These are phyloP conservation scores for Cactoblastis cactorum DNA, from an alignment of 2,888 invertebrate species.

Conservation along the genomic window DNA sequence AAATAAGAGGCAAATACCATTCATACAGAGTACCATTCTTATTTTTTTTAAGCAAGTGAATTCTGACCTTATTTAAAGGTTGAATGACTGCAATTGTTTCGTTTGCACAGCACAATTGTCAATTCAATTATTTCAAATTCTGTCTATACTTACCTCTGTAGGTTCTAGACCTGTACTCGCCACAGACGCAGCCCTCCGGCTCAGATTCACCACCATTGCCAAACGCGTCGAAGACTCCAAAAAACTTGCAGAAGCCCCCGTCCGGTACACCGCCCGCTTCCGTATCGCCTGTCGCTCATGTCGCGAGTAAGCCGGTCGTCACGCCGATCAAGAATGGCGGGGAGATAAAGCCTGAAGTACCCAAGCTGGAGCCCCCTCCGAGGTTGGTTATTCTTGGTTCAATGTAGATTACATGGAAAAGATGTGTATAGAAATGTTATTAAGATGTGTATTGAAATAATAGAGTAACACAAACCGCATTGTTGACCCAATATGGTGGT, in stretches of 20 bases:
- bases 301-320: constrained; percentile 34
- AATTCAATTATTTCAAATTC: neutral
- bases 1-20: no score
- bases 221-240: constrained; percentile 65
- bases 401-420: no score
- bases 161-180: constrained; percentile 93
- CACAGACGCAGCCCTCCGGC: constrained; percentile 81
- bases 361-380: constrained; percentile 58
- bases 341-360: constrained; percentile 52
- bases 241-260: constrained; percentile 77
- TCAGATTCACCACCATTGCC: constrained; percentile 84
- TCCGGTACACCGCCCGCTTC: constrained; percentile 74
- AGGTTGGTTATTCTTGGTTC: constrained; percentile 8
- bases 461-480: no score
- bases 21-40: no score
- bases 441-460: no score
- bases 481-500: no score
- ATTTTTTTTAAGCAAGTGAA: no score
- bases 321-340: constrained; percentile 69
- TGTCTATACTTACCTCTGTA: constrained; percentile 32
- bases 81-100: no score
- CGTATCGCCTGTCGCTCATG: constrained; percentile 63
- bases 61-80: no score
- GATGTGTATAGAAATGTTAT: no score
- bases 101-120: no score